These are phyloP conservation scores for Cynocephalus volans DNA, from an alignment of 2,113 vertebrate genomes.

Conservation along the genomic window DNA sequence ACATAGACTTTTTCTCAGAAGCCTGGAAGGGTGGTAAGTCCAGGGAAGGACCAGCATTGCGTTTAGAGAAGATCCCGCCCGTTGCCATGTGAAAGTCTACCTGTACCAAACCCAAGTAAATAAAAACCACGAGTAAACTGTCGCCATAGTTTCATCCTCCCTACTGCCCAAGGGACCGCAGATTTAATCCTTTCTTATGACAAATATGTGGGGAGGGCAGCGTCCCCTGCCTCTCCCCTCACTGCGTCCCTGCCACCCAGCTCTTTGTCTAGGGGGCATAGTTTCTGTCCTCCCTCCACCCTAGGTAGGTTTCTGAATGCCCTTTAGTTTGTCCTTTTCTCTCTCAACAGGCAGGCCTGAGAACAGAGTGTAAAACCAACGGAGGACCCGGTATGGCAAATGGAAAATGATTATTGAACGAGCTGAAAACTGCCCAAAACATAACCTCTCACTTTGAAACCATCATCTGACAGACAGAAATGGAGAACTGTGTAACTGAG, in stretches of 20 bases:
- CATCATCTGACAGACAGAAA: conserved; percentile 5
- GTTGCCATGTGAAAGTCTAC: background rate
- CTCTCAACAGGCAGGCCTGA: background rate
- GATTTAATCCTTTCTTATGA: background rate
- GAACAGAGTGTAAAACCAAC: conserved; percentile 4
- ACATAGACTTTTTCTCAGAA: background rate
- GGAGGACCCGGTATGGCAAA: conserved; percentile 33
- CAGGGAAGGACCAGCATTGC: background rate
- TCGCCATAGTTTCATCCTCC: background rate
- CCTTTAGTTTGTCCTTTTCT: conserved; percentile 6
- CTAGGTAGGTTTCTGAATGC: background rate
- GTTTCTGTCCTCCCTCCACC: background rate
- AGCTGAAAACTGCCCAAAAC: conserved; percentile 32
- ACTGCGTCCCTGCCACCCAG: background rate
- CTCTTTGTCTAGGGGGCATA: background rate
- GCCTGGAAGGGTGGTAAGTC: background rate
- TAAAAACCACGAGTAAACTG: background rate
- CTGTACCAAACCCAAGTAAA: background rate
- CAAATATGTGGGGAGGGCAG: background rate
- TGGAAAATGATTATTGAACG: conserved; percentile 48
- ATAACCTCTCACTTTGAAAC: conserved; percentile 58
- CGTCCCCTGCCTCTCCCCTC: background rate
- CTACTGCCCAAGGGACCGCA: background rate
- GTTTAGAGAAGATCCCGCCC: background rate
- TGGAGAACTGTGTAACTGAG: conserved; percentile 35